A percentile compares a stretch with the other conserved stretches of the same genome.
Conservation (phyloP, 2,797 vertebrate genomes). For the Eulemur albifrons region DNA sequence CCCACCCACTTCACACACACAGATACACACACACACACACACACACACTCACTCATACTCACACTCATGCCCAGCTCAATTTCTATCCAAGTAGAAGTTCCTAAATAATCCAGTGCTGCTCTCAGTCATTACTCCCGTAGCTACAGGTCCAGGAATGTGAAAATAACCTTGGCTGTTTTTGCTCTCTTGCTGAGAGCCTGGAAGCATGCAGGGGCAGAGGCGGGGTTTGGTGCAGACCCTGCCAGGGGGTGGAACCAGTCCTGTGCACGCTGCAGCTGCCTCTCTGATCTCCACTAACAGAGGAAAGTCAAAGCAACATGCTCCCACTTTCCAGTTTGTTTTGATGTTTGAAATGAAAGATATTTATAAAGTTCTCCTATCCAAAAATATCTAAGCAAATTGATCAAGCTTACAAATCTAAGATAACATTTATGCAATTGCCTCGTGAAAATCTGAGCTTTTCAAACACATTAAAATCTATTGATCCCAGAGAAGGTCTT, state of each 20-base stretch:
- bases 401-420: constrained; percentile 42
- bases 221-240: not conserved
- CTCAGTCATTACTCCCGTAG: not conserved
- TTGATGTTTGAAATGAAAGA: constrained; percentile 37
- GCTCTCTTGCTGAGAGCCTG: not conserved
- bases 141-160: not conserved
- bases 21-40: not conserved
- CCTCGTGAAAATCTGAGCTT: constrained; percentile 56
- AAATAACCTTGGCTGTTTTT: not conserved
- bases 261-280: not conserved
- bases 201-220: not conserved
- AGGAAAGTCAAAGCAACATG: not conserved
- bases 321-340: not conserved
- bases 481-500: not conserved
- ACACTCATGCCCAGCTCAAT: not conserved
- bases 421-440: constrained; percentile 41
- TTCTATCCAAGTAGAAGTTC: not conserved
- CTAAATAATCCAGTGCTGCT: not conserved
- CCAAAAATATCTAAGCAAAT: constrained; percentile 61
- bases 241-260: not conserved
- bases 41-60: not conserved
- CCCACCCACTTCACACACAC: not conserved
- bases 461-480: constrained; percentile 58
- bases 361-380: constrained; percentile 37
- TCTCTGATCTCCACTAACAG: not conserved